Evolutionary conservation across 2,113 vertebrate species (phyloP), one percentile per base, ranked within the genome.

Genomic region (Otis tarda): DNA sequence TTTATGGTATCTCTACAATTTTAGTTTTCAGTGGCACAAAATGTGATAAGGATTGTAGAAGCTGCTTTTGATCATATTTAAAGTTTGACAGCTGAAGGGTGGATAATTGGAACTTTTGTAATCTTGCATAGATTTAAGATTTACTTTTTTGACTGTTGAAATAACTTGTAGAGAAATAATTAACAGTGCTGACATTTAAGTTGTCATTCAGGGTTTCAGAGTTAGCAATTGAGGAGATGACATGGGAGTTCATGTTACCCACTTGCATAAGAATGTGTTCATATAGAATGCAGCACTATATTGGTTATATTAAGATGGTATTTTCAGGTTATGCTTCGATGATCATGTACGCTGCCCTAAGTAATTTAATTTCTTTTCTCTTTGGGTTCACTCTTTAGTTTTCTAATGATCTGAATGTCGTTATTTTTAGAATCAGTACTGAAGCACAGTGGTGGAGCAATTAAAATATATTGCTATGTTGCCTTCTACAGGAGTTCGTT

Each of bases 111-210:
- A 65, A 68, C 16, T 90, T 90, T 68, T 22, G 19, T 56, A 76
- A 65, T 70, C 61, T 85, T 89, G 43, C 35, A 74, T 7, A 50
- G 52, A 64, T 91, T 70, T 60, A 53, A 79, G 57, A 39, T 67
- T 37, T 64, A 83, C 39, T 55, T 68, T 91, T 88, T 83, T 69
- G 49, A 91, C 59, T 78, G 30, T 73, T 97, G 68, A 93, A 95
- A 93, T 81, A 55, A 67, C 33, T 87, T 74, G 56, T 55, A 80
- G 87, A 70, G 52, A 76, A 95, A 87, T 89, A 95, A 93, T 95
- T 91, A 97, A 90, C 41, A 90, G 52, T 59, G 67, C 83, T 96
- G 93, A 93, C 93, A 94, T 97, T 95, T 97, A 87, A 52, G 64
- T 70, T 94, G 74, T 91, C 87, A 70, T 76, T 91, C 61, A 55